Conservation (phyloP, 2,113 vertebrate genomes). For the Hemicordylus capensis region DNA sequence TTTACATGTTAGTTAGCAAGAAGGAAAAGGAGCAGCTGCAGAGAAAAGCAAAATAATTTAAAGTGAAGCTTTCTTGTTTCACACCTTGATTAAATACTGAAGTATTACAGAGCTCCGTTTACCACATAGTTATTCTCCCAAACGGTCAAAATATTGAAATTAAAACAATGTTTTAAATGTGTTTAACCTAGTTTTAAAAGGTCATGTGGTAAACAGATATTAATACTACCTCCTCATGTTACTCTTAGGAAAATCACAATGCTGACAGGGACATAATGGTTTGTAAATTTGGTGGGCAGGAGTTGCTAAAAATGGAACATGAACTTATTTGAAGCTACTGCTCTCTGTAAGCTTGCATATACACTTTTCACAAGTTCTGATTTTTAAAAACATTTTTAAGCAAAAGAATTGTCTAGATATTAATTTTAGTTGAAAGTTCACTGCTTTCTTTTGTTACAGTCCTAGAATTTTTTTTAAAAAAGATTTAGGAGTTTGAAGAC, state of each 20-base stretch:
- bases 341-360: not conserved
- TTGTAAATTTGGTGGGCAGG: no score
- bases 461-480: not conserved
- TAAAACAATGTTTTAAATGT: not conserved
- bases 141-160: not conserved
- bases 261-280: no score
- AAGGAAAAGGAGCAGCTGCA: not conserved
- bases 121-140: not conserved
- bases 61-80: not conserved
- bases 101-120: not conserved
- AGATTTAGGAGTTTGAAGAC: not conserved
- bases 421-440: not conserved
- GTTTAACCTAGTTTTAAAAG: not conserved
- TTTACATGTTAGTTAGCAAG: not conserved
- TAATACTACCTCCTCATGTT: not conserved
- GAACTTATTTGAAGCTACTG: not conserved
- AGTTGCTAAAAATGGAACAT: not conserved
- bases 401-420: not conserved
- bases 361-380: not conserved
- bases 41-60: not conserved
- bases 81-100: not conserved
- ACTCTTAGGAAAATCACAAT: not conserved
- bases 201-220: not conserved
- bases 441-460: not conserved
- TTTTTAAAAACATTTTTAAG: not conserved